These are phyloP conservation scores for Mastomys coucha DNA, from an alignment of 2,113 vertebrate species.

Conservation along the genomic window DNA sequence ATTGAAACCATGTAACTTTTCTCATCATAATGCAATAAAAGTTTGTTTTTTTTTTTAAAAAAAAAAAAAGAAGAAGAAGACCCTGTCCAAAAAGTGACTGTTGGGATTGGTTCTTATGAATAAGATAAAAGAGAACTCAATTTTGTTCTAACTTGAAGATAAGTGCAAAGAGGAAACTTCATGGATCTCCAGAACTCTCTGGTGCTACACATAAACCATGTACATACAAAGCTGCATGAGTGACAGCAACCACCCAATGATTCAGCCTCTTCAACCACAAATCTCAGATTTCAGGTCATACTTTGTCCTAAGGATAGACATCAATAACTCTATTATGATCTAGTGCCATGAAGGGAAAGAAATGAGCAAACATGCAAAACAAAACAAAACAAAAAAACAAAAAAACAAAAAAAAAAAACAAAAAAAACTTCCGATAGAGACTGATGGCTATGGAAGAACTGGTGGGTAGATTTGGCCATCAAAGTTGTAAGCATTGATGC, in stretches of 20 bases:
- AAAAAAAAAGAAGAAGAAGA: too few relatives aligned
- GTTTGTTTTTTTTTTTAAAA: too few relatives aligned
- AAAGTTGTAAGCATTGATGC: not conserved
- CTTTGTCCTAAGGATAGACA: not conserved
- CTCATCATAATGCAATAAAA: too few relatives aligned
- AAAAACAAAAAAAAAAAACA: too few relatives aligned
- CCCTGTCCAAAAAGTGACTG: not conserved
- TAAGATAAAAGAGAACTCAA: not conserved
- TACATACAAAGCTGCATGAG: not conserved
- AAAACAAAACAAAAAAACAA: too few relatives aligned
- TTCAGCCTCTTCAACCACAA: not conserved
- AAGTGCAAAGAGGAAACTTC: not conserved
- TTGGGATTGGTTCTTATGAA: not conserved
- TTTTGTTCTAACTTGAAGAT: not conserved
- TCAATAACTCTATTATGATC: not conserved
- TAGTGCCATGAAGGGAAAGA: not conserved
- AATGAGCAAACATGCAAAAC: not conserved
- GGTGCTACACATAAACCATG: not conserved
- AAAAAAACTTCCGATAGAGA: not conserved
- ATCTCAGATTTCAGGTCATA: slow-evolving; percentile 8
- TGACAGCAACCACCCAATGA: not conserved
- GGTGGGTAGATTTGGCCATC: not conserved
- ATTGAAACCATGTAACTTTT: too few relatives aligned
- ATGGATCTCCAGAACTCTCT: not conserved
- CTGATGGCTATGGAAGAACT: not conserved